Base-by-base conservation (phyloP, 2,888 invertebrate species). In the Adela reaumurella region DNA sequence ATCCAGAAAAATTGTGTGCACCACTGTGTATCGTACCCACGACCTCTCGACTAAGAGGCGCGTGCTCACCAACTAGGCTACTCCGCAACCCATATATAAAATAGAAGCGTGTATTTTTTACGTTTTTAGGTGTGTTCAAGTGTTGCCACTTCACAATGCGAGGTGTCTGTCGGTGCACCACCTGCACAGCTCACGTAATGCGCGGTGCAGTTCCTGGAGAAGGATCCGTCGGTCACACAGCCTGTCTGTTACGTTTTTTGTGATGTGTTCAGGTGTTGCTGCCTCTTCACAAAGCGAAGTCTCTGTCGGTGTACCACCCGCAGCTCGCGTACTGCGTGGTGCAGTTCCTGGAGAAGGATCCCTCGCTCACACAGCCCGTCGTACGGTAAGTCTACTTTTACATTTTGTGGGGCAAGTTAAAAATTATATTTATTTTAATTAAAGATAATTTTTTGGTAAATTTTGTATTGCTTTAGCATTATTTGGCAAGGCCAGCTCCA, bases 291-390 rank as follows among this genome's bases (percentile, higher is more conserved):
- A 97, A 97, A 83, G 94, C 92, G 58, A 94, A 94, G 77, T 94
- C 94, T 56, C 84, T 99, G 63, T 94, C 94, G 59, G 89, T 97
- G 60, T 99, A 97, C 76, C 98, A 99, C 74, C 94, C 97, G 55
- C 95, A 97, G 83, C 83, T 98, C 67, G 97, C 97, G 60, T 98
- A 98, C 77, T 98, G 98, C 79, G 95, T 98, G 57, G 97, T 98
- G 58, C 98, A 98, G 82, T 99, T 98, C 83, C 81, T 98, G 54
- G 98, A 98, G 70, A 97, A 97, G 81, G 97, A 97, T 77, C 92
- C 97, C 48, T 90, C 92, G 58, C 82, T 97, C 56, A 96, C 96
- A 53, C 94, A 97, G 70, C 94, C 94, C 49, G 96, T 98, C 57
- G 92, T 98, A 62, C 88, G 89, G 80, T 78, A 24, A 24, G 5